These are phyloP conservation scores for Encarsia formosa DNA, from an alignment of 2,888 invertebrate genomes.

Conservation along the genomic window DNA sequence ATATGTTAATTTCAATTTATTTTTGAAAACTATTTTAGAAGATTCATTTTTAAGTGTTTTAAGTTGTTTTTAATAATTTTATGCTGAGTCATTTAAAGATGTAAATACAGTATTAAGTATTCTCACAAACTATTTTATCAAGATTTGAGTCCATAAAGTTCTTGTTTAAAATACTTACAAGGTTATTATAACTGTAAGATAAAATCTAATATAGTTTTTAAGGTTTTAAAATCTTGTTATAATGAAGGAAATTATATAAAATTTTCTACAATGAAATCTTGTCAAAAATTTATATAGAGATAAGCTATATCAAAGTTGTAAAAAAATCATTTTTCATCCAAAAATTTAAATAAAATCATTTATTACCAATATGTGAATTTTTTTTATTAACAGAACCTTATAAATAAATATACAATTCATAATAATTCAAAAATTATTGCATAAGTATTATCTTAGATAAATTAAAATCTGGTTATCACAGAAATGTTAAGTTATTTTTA, in stretches of 20 bases:
- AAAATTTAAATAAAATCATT: conserved; percentile 15
- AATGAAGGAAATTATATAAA: too few relatives aligned
- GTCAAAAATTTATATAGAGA: conserved; percentile 18
- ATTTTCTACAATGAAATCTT: conserved; percentile 20
- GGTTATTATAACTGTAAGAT: too few relatives aligned
- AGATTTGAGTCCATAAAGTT: too few relatives aligned
- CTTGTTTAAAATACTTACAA: too few relatives aligned
- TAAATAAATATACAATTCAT: conserved; percentile 20
- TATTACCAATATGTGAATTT: conserved; percentile 11
- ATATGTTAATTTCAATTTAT: too few relatives aligned
- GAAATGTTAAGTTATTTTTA: conserved; percentile 6
- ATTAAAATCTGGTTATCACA: too few relatives aligned
- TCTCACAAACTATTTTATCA: too few relatives aligned
- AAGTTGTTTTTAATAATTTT: conserved; percentile 8
- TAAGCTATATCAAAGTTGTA: conserved; percentile 27
- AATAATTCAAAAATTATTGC: too few relatives aligned
- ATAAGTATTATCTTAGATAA: too few relatives aligned
- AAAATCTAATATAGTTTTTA: too few relatives aligned
- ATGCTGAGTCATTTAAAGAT: conserved; percentile 17
- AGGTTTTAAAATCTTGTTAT: too few relatives aligned
- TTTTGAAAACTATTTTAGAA: too few relatives aligned
- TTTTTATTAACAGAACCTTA: conserved; percentile 15
- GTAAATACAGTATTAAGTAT: conserved; percentile 19
- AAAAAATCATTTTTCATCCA: conserved; percentile 25
- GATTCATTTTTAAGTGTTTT: conserved; percentile 1